These are phyloP conservation scores for Meghimatium bilineatum DNA, from an alignment of 2,888 invertebrate genomes.

Conservation along the genomic window DNA sequence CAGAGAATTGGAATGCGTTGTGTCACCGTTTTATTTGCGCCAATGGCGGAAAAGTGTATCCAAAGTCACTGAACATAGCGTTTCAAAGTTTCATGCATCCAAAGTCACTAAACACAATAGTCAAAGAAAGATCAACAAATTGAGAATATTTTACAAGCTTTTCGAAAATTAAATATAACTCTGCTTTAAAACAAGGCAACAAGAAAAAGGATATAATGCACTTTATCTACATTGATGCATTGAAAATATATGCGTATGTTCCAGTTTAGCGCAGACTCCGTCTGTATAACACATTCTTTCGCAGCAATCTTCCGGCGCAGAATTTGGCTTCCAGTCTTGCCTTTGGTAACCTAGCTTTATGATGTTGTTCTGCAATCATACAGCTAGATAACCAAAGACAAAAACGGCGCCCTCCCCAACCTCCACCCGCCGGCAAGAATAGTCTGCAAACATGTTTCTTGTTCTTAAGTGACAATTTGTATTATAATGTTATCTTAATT, in stretches of 20 bases:
- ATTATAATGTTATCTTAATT: not conserved
- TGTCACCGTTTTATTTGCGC: too few species aligned
- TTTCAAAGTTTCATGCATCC: too few species aligned
- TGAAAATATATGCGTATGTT: not conserved
- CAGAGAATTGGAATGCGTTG: too few species aligned
- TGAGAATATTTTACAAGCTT: too few species aligned
- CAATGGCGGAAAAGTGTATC: too few species aligned
- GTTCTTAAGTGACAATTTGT: too few species aligned
- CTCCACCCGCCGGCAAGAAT: slow-evolving; percentile 7
- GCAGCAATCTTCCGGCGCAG: slow-evolving; percentile 7
- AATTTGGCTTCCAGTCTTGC: slow-evolving; percentile 83
- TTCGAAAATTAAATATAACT: too few species aligned
- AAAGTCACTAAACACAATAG: too few species aligned
- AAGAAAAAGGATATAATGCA: too few species aligned
- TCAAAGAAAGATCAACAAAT: too few species aligned
- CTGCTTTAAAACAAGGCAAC: too few species aligned
- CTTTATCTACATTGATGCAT: not conserved
- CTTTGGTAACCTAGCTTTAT: slow-evolving; percentile 99
- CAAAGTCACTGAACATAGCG: too few species aligned
- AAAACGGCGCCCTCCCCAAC: slow-evolving; percentile 44
- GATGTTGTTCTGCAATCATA: slow-evolving; percentile 81
- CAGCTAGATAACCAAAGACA: slow-evolving; percentile 52
- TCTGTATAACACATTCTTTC: not conserved
- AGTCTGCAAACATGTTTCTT: not conserved
- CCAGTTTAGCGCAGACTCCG: not conserved